phyloP scores from a whole-genome alignment of 2,888 invertebrate species.

The Mesoligia furuncula region DNA sequence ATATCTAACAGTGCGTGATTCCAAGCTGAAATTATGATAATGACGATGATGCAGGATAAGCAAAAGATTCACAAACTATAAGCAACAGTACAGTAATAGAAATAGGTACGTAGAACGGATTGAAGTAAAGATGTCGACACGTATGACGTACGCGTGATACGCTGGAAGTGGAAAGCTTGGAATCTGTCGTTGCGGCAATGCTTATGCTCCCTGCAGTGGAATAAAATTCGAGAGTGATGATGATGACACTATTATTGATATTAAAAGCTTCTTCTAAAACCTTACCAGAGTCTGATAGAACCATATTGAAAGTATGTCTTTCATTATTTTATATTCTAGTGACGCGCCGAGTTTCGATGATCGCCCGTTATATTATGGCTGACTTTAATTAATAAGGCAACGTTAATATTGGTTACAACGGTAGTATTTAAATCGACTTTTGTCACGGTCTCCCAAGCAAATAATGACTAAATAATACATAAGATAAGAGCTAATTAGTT shows the following conservation, averaged over 20 bases:
- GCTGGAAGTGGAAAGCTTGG: no score
- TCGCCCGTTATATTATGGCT: background rate
- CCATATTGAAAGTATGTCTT: conserved; percentile 16
- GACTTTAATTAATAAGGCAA: conserved; percentile 16
- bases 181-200: background rate
- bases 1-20: no score
- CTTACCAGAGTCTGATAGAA: conserved; percentile 34
- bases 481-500: conserved; percentile 19
- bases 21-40: background rate
- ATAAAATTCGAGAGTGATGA: background rate
- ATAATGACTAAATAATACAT: conserved; percentile 30
- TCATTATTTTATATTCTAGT: conserved; percentile 23
- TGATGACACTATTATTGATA: background rate
- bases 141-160: no score
- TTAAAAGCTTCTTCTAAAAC: background rate
- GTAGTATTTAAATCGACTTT: conserved; percentile 19
- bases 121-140: background rate
- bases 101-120: background rate
- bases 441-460: conserved; percentile 30
- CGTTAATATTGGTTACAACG: conserved; percentile 2
- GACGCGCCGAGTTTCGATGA: background rate
- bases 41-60: background rate
- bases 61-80: background rate
- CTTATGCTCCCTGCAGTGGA: background rate
- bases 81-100: background rate